Base-by-base conservation (phyloP, 2,888 invertebrate genomes). In the Spicauda simplicius region DNA sequence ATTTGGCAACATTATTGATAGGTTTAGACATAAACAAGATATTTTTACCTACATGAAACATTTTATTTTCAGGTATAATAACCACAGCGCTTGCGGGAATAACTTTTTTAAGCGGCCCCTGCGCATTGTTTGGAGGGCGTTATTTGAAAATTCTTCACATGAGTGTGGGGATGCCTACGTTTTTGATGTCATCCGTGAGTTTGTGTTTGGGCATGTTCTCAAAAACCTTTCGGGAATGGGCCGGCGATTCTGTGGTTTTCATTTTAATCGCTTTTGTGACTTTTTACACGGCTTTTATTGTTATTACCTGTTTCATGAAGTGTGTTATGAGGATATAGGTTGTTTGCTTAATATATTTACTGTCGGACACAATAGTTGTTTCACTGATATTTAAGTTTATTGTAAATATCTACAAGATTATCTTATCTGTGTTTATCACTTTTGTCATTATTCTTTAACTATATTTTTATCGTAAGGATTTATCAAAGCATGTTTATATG, bases 221-320 rank as follows among this genome's bases (percentile, higher is more conserved):
- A 11, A 11, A 70, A 0, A 64, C 72, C 0, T 87, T 87, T 64
- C 72, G 54, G 45, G 63, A 63, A 4, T 86, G 81, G 82, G 75
- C 79, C 16, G 71, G 73, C 10, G 16, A 55, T 2, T 14, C 66
- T 20, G 63, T 80, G 1, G 59, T 72, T 2, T 71, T 67, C 57
- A 63, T 82, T 48, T 70, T 87, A 55, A 67, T 79, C 61, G 71
- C 33, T 37, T 82, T 84, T 64, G 73, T 84, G 25, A 33, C 76
- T 30, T 85, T 81, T 73, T 82, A 82, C 64, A 76, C 84, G 0
- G 45, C 71, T 16, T 77, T 82, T 69, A 81, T 86, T 69, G 54
- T 78, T 20, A 64, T 71, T 6, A 75, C 78, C 7, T 74, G 76
- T 54, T 78, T 80, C 71, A 70, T 81, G 54, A 84, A 83, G 75